Evolutionary conservation across 2,888 invertebrate species (phyloP), one percentile per base, ranked within the genome.

Genomic region (Griposia aprilina): DNA sequence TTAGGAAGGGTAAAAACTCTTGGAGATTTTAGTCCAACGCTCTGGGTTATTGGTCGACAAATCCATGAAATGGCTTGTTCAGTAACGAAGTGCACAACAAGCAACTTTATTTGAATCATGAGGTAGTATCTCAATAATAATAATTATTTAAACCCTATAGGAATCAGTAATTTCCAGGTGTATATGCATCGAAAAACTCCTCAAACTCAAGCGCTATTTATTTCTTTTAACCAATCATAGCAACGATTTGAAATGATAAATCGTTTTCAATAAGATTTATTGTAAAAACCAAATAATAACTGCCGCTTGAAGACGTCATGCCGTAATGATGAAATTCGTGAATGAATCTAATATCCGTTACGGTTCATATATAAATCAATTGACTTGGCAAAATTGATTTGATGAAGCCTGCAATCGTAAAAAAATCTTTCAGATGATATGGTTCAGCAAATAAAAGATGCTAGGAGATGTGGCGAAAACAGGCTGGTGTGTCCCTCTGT

Each of bases 341-440:
- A 72, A 68, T 48, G n/a, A 66, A 72, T 67, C 36, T 72, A 15
- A 73, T 20, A 50, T 20, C 20, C 8, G 20, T 20, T 67, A 41
- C 41, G 73, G 72, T n/a, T 57, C 17, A 0, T 20, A 45, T 2
- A 26, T 1, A 48, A 50, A 36, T 6, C 1, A 41, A 60, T 52
- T 41, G 20, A 68, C 13, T 36, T 48, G 8, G 5, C n/a, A n/a
- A 15, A 62, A 62, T 10, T 71, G 26, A 23, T 30, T 41, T 20
- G n/a, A 17, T 8, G 10, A 26, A 23, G n/a, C 13, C 0, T 20
- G 8, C 8, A 23, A 30, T 26, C 11, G 5, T 7, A 50, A 62
- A 13, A 50, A 30, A 11, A 20, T 5, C 7, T 45, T 11, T 6
- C 0, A 48, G 1, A 36, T 30, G 50, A 62, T 7, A 26, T 26